Evolutionary conservation across 1,140 invertebrate species (phyloP), one percentile per base, ranked within the genome.

Genomic region (Tenebrio molitor): DNA sequence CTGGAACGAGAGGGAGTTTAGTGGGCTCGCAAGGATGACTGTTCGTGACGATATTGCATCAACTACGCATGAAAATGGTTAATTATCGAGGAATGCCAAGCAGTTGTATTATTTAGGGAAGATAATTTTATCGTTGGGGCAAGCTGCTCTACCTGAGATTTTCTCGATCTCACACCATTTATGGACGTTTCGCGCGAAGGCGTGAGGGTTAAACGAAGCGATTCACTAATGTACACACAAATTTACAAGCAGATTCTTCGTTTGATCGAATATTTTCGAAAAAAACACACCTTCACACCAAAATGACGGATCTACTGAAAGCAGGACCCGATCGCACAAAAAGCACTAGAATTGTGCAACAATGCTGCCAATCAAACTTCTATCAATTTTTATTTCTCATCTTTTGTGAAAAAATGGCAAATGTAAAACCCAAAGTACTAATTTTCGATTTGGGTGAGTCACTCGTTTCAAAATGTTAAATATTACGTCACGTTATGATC

Each of bases 401-500:
- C 2, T 16, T 46, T 16, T 4, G 12, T 23, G 17, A 19, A 21
- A 10, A 33, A n/a, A 74, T 76, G 76, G 70, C 63, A 12, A 50
- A 58, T 19, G 69, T 70, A n/a, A 77, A 73, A 25, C 72, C 77
- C n/a, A 86, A 84, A 83, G 50, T 88, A 25, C 80, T 88, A 12
- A 85, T 87, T 15, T 88, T 88, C 78, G 87, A 88, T 81, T 83
- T 88, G 80, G 87, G 87, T 88, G 83, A 81, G 72, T 65, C 34
- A 14, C 29, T 34, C 23, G 3, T 14, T 46, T 58, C 69, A 46
- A 44, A 39, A 66, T 62, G 58, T 76, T 68, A n/a, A n/a, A n/a
- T n/a, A n/a, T n/a, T n/a, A n/a, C n/a, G n/a, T n/a, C n/a, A n/a
- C n/a, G n/a, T n/a, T n/a, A n/a, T n/a, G n/a, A n/a, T n/a, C n/a